A percentile compares a stretch with the other conserved stretches of the same genome.
Conservation (phyloP, 2,113 vertebrate genomes). For the Chaetops frenatus region DNA sequence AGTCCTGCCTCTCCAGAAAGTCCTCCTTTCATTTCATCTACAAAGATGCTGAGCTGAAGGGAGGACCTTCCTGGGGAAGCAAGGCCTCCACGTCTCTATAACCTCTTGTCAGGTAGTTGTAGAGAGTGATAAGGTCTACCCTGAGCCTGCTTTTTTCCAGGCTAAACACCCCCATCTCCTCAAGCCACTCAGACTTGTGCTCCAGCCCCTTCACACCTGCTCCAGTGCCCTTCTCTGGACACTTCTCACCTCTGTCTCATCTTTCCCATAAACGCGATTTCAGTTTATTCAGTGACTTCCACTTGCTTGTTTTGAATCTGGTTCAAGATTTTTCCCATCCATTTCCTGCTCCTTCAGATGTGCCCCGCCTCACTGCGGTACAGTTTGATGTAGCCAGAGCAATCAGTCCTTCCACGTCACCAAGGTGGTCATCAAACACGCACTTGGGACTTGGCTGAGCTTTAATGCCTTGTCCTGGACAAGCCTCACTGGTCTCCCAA, state of each 20-base stretch:
- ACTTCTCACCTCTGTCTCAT: background rate
- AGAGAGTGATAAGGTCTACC: background rate
- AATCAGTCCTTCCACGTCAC: background rate
- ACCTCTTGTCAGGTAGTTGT: background rate
- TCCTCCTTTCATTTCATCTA: background rate
- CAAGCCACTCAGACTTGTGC: background rate
- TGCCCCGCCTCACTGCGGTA: fast-evolving
- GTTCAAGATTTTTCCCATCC: background rate
- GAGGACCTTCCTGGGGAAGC: background rate
- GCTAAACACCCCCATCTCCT: background rate
- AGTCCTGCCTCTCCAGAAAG: background rate
- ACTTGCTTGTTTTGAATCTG: background rate
- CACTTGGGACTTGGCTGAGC: background rate
- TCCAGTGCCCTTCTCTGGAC: background rate
- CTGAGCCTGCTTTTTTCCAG: background rate
- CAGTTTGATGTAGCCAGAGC: background rate
- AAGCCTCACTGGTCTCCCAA: background rate
- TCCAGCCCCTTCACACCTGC: background rate
- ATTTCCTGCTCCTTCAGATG: background rate
- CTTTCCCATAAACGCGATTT: background rate
- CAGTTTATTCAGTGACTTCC: background rate
- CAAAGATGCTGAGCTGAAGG: background rate
- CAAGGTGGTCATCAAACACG: background rate
- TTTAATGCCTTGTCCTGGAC: background rate
- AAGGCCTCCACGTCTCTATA: background rate